Conservation (phyloP, 1,140 invertebrate species). For the Apis dorsata region DNA sequence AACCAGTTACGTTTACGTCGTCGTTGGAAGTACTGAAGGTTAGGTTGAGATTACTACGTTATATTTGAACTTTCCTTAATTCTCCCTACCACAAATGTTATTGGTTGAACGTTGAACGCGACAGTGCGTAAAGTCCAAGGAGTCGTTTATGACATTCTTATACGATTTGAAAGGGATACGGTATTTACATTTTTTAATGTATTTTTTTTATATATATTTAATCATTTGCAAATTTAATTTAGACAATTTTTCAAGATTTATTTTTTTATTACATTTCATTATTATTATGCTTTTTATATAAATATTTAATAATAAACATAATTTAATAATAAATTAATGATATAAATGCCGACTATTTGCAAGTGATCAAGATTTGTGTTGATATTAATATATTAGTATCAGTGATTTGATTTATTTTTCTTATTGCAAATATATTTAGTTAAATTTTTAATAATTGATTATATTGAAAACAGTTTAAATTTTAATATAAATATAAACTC, state of each 20-base stretch:
- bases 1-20: conserved; percentile 45
- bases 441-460: not conserved
- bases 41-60: conserved; percentile 19
- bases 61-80: conserved; percentile 45
- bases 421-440: not conserved
- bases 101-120: conserved; percentile 14
- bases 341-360: not conserved
- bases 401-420: not conserved
- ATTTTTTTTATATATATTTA: not conserved
- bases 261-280: not conserved
- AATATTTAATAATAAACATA: not conserved
- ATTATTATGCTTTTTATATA: not conserved
- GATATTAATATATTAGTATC: not conserved
- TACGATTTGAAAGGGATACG: conserved; percentile 6
- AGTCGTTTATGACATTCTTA: conserved; percentile 19
- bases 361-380: not conserved
- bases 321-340: not conserved
- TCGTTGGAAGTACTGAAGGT: conserved; percentile 13
- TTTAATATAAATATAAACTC: not conserved
- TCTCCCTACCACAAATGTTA: conserved; percentile 38
- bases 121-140: conserved; percentile 50
- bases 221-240: not conserved
- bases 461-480: not conserved
- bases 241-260: not conserved
- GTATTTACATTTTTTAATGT: conserved; percentile 11